phyloP scores from a whole-genome alignment of 2,113 vertebrate species.

The Brienomyrus longianalis region DNA sequence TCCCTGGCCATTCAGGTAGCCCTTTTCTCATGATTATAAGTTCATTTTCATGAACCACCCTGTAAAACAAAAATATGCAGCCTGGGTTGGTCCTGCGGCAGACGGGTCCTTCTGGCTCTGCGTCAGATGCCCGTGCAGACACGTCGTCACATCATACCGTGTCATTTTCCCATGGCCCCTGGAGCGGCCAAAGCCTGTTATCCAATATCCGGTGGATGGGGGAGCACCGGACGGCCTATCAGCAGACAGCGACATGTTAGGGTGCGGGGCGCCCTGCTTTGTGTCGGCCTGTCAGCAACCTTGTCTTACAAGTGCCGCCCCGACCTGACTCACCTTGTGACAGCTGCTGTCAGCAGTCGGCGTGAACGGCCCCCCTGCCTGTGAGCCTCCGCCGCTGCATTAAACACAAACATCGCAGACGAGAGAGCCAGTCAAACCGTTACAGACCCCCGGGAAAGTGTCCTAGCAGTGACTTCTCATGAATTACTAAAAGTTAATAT shows the following conservation, averaged over 20 bases:
- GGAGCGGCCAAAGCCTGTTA: not conserved
- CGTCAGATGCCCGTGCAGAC: not conserved
- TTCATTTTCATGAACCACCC: not conserved
- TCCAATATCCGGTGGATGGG: slow-evolving; percentile 20
- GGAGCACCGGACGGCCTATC: slow-evolving; percentile 18
- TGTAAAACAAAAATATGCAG: not conserved
- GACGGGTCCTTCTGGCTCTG: not conserved
- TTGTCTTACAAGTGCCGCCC: slow-evolving; percentile 58
- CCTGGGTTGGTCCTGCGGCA: not conserved
- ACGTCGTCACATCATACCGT: not conserved
- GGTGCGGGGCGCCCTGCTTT: slow-evolving; percentile 37
- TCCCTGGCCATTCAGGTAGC: not conserved
- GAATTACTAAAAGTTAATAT: not conserved
- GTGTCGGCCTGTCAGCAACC: slow-evolving; percentile 54
- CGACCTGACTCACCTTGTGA: slow-evolving; percentile 39
- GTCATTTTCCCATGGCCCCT: slow-evolving; percentile 11
- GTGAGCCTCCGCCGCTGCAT: slow-evolving; percentile 27
- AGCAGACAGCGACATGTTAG: slow-evolving; percentile 35
- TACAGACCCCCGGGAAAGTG: not conserved
- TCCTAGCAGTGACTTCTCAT: not conserved
- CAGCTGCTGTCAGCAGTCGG: slow-evolving; percentile 61
- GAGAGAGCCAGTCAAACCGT: not conserved
- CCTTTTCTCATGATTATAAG: not conserved
- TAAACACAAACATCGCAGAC: slow-evolving; percentile 28
- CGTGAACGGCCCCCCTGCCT: slow-evolving; percentile 52